Evolutionary conservation across 2,888 invertebrate genomes (phyloP), one percentile per base, ranked within the genome.

Genomic region (Hydrotaea cyrtoneurina): DNA sequence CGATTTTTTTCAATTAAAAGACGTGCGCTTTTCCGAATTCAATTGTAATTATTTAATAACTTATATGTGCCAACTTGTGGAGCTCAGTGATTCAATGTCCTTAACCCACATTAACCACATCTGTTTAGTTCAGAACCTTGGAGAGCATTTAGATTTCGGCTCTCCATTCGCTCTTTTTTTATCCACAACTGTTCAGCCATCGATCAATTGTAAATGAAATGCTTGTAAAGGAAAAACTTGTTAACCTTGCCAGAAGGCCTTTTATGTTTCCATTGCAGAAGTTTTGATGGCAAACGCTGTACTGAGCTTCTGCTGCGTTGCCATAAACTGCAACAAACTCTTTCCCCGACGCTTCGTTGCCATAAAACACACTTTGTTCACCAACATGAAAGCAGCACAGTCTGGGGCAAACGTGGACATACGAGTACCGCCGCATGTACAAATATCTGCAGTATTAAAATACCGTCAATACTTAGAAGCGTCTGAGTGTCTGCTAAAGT

Each of bases 211-310:
- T 39, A 53, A 57, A 77, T 46, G 17, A 13, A 26, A 13, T 21
- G 23, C 26, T 26, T 26, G 59, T 15, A 11, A 19, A 39, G 21
- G 17, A 76, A 83, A 83, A 83, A 86, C 80, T 79, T 83, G 85
- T 78, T 83, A 78, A 80, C 85, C 85, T 86, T 86, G 85, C 78
- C 78, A 59, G 82, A 83, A 83, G 85, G 74, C 69, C 71, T 72
- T 76, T 66, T 64, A 50, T 36, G 31, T 76, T 76, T 15, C 66
- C 46, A 46, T 53, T 77, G 76, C 43, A 71, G 69, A 69, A 69
- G 39, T 62, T 71, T 39, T 69, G 73, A n/a, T n/a, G n/a, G n/a
- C n/a, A n/a, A n/a, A 17, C n/a, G 31, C 31, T 7, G 64, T 74
- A 21, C 19, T 64, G 23, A 21, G 31, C 53, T 31, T n/a, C n/a